Evolutionary conservation across 2,113 vertebrate species (phyloP).

Genomic region (Paramisgurnus dabryanus): DNA sequence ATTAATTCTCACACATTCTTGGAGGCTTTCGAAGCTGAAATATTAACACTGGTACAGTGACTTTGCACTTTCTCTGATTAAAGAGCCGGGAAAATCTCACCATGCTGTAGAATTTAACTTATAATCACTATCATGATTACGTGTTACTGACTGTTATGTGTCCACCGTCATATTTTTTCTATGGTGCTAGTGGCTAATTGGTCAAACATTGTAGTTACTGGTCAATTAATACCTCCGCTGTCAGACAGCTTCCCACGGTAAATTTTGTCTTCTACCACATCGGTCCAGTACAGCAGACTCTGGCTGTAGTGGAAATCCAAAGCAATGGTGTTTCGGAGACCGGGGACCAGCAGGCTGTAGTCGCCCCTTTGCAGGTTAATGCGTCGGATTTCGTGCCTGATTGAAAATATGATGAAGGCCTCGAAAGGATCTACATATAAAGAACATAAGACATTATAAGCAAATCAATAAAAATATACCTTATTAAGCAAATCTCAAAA

Average conservation of each 20-base stretch:
- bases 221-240: slow-evolving; percentile 75
- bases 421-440: slow-evolving; percentile 81
- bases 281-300: slow-evolving; percentile 88
- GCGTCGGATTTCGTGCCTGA: slow-evolving; percentile 86
- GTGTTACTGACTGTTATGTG: no score
- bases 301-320: slow-evolving; percentile 88
- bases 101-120: background rate
- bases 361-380: slow-evolving; percentile 86
- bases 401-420: slow-evolving; percentile 88
- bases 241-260: slow-evolving; percentile 86
- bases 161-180: background rate
- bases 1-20: slow-evolving; percentile 18
- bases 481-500: no score
- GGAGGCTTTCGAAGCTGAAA: background rate
- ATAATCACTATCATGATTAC: background rate
- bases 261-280: slow-evolving; percentile 90
- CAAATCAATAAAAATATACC: background rate
- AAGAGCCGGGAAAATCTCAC: background rate
- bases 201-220: background rate
- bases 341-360: slow-evolving; percentile 84
- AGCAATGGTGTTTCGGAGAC: slow-evolving; percentile 86
- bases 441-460: background rate
- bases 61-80: background rate
- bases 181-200: background rate
- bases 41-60: slow-evolving; percentile 17